phyloP scores from a whole-genome alignment of 1,140 invertebrate genomes.

The Meteorus sp. region DNA sequence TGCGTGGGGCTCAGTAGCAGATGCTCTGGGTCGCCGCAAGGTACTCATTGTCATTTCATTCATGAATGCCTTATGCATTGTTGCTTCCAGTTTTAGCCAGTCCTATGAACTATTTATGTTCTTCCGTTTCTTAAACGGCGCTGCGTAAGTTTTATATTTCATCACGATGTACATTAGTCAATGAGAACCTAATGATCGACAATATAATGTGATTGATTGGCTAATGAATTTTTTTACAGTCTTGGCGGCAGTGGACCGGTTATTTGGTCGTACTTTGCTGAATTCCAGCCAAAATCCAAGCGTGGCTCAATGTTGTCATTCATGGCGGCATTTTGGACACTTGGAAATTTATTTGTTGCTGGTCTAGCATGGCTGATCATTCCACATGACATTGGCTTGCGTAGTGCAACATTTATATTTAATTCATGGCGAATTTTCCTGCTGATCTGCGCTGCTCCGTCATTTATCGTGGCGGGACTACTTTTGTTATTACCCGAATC shows the following conservation, averaged over 20 bases:
- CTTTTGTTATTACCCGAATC: slow-evolving; percentile 89
- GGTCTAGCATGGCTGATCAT: slow-evolving; percentile 86
- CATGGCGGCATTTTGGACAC: slow-evolving; percentile 92
- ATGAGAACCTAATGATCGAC: neutral
- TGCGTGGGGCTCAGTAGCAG: slow-evolving; percentile 87
- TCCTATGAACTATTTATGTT: slow-evolving; percentile 85
- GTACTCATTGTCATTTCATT: slow-evolving; percentile 86
- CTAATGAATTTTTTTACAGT: slow-evolving; percentile 58
- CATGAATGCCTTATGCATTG: slow-evolving; percentile 86
- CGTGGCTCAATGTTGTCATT: slow-evolving; percentile 89
- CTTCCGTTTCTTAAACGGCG: slow-evolving; percentile 86
- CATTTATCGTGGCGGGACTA: slow-evolving; percentile 79
- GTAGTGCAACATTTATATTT: slow-evolving; percentile 69
- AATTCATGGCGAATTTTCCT: slow-evolving; percentile 93
- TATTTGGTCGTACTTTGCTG: slow-evolving; percentile 94
- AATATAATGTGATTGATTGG: neutral
- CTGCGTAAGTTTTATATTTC: slow-evolving; percentile 74
- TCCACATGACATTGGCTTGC: slow-evolving; percentile 73
- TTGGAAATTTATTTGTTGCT: slow-evolving; percentile 86
- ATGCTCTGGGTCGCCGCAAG: slow-evolving; percentile 80
- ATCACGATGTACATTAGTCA: too few relatives aligned
- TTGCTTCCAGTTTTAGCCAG: slow-evolving; percentile 85
- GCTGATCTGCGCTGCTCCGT: slow-evolving; percentile 82
- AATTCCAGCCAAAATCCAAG: slow-evolving; percentile 88
- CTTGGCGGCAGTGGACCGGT: slow-evolving; percentile 92